These are phyloP conservation scores for Pangasius krempfi DNA, from an alignment of 2,797 vertebrate genomes.

Conservation along the genomic window DNA sequence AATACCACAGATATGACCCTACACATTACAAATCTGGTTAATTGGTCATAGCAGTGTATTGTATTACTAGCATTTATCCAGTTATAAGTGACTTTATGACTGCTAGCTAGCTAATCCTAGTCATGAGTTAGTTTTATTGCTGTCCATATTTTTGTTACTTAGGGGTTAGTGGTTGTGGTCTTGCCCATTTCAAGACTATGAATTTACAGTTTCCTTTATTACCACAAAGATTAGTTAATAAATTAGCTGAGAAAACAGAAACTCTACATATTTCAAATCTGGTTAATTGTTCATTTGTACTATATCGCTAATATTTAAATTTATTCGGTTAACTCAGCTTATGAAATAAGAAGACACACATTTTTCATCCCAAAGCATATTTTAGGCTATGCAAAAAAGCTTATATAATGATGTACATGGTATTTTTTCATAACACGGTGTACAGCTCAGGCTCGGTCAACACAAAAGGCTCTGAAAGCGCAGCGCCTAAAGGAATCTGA, in stretches of 20 bases:
- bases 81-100: neutral
- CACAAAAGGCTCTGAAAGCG: conserved; percentile 48
- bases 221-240: neutral
- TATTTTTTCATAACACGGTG: neutral
- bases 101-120: neutral
- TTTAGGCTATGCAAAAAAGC: neutral
- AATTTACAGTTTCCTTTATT: neutral
- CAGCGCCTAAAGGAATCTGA: conserved; percentile 48
- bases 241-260: neutral
- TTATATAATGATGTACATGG: neutral
- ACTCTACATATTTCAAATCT: neutral
- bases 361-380: neutral
- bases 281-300: neutral
- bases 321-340: neutral
- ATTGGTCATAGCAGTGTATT: neutral
- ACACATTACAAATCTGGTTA: neutral
- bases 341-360: neutral
- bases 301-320: neutral
- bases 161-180: neutral
- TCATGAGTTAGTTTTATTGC: neutral
- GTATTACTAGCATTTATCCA: neutral
- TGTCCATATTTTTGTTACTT: neutral
- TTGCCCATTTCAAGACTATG: neutral
- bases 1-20: neutral
- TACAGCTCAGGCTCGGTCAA: neutral